Conservation (phyloP, 23 tunicate species). For the Diplosoma virens region DNA sequence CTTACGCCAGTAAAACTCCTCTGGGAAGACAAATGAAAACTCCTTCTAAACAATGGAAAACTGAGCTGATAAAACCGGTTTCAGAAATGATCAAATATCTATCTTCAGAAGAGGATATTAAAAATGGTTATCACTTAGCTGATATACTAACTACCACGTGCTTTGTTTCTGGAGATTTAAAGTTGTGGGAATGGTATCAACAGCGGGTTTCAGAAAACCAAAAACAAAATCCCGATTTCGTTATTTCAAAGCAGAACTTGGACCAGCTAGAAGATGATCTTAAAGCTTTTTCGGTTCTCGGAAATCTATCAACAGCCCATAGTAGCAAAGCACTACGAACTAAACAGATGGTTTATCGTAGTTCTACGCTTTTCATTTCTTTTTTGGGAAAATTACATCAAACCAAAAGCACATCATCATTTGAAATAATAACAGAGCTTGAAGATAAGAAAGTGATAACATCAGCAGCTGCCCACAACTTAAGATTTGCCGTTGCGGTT, state of each 20-base stretch:
- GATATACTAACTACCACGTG: slow-evolving; percentile 25
- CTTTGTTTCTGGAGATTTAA: slow-evolving; percentile 28
- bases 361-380: slow-evolving; percentile 19
- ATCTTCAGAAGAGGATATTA: slow-evolving; percentile 4
- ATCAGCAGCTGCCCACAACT: slow-evolving; percentile 20
- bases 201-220: neutral
- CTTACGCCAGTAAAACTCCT: slow-evolving; percentile 56
- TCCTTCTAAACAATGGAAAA: slow-evolving; percentile 15
- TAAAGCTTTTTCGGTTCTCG: slow-evolving; percentile 17
- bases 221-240: neutral
- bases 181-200: slow-evolving; percentile 10
- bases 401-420: slow-evolving; percentile 1
- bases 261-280: slow-evolving; percentile 8
- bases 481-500: slow-evolving; percentile 33
- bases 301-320: neutral
- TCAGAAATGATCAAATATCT: slow-evolving; percentile 39
- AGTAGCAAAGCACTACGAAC: neutral
- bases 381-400: slow-evolving; percentile 16
- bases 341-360: slow-evolving; percentile 24
- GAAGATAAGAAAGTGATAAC: slow-evolving; percentile 14
- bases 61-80: slow-evolving; percentile 61
- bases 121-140: slow-evolving; percentile 30
- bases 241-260: neutral
- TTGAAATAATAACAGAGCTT: slow-evolving; percentile 16
- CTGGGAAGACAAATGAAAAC: slow-evolving; percentile 44